These are phyloP conservation scores for Pterocles gutturalis DNA, from an alignment of 2,113 vertebrate species.

Conservation along the genomic window DNA sequence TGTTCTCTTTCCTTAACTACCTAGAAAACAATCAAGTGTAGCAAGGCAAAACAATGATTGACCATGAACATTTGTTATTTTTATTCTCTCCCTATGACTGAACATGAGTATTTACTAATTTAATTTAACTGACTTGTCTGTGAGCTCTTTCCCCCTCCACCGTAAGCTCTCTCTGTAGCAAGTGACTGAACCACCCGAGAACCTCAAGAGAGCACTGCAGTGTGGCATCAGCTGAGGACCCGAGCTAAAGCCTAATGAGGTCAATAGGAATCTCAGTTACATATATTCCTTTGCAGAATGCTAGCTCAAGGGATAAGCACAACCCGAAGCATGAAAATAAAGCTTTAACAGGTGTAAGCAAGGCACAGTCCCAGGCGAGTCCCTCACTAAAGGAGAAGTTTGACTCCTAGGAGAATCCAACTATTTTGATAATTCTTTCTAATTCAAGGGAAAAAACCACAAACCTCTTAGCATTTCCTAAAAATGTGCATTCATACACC, in stretches of 20 bases:
- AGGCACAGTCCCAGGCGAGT: background rate
- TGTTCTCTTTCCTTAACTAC: background rate
- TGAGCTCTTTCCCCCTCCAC: background rate
- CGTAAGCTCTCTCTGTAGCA: background rate
- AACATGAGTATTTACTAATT: background rate
- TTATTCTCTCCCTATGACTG: background rate
- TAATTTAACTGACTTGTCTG: background rate
- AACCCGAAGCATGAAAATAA: background rate
- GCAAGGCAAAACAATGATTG: background rate
- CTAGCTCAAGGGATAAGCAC: background rate
- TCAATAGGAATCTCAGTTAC: background rate
- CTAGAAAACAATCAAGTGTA: background rate
- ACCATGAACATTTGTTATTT: background rate
- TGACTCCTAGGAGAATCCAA: background rate
- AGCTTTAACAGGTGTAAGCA: background rate
- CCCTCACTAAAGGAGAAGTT: background rate
- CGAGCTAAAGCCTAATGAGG: background rate
- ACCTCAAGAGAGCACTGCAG: background rate
- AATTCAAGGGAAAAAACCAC: background rate
- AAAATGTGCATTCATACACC: background rate
- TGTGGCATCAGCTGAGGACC: accelerated
- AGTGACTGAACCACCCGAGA: background rate
- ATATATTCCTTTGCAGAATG: background rate
- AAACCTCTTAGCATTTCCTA: background rate
- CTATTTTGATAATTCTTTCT: background rate